Evolutionary conservation across 2,113 vertebrate genomes (phyloP), one percentile per base, ranked within the genome.

Genomic region (Aegypius monachus): DNA sequence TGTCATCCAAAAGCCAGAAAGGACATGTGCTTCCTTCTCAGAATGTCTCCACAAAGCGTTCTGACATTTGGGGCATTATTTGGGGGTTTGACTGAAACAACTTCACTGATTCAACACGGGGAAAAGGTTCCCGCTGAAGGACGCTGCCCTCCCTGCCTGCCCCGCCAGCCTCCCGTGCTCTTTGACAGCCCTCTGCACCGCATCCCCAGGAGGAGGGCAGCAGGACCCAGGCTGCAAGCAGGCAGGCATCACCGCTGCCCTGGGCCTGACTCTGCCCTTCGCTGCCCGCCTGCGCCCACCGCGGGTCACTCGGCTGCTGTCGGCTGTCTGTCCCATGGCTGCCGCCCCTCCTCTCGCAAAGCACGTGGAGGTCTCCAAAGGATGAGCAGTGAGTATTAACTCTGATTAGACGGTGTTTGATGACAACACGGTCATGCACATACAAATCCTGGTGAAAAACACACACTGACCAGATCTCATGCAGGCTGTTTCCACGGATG

Each of bases 321-420:
- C 10, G 3, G 25, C 61, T 68, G 63, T 68, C 42, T 2, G 8
- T 10, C 40, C 36, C 11, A 13, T 1, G 16, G 61, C 31, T 27
- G 52, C 29, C 7, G 0, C 40, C 63, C 17, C 26, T 20, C 29
- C 16, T 29, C 32, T 6, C 0, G 4, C 48, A 19, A 11, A 5
- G 32, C 6, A 1, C 38, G 3, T 0, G 0, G 18, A 7, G 29
- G 18, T n/a, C 53, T 65, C 53, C 29, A 10, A 5, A 1, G 9
- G 63, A 56, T 2, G 25, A 66, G 75, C 59, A 36, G 22, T 8
- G 42, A 58, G n/a, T 22, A 11, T 12, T 23, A 16, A 21, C 50
- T 16, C 56, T 16, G 34, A 7, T 62, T 22, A 55, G 22, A 3
- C 40, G 1, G 32, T 8, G 3, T 36, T 68, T 62, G 68, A 31